Base-by-base conservation (phyloP, 2,888 invertebrate species). In the Tyria jacobaeae region DNA sequence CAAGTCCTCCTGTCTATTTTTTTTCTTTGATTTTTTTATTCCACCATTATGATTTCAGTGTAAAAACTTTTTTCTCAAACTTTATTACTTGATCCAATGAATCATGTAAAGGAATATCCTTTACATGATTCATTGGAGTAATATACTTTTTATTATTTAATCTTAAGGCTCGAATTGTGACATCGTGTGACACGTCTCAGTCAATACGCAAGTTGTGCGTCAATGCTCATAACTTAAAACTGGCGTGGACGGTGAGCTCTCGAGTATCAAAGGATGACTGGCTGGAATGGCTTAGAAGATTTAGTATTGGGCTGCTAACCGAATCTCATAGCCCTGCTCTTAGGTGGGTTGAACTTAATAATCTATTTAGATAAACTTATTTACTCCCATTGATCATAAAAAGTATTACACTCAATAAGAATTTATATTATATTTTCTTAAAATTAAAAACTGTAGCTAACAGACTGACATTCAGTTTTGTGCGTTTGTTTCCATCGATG, bases 241-340 rank as follows among this genome's bases (percentile, higher is more conserved):
- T 97, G 76, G 97, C 98, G 0, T 98, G 99, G 97, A 97, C 97
- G n/a, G 97, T 98, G 0, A 97, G 97, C 34, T 95, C 98, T 58
- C 95, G 98, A 65, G 98, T 99, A 0, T 99, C 99, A 0, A 99
- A 99, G 87, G 99, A 99, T 79, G 99, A 99, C 89, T 99, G 99
- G 99, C 94, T 99, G 52, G 99, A 99, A 87, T 99, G 99, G 99
- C 90, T 99, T 56, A 95, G 98, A 49, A 95, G 98, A 49, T 94
- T 99, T 63, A 98, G 98, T 65, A 97, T 99, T 70, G 99, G 99
- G 57, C 94, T 99, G 35, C 94, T 99, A 10, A 98, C 99, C 74
- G 98, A 99, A 84, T 99, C 99, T 0, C 98, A 99, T 2, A 99
- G 99, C 37, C 98, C 99, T 7, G 99, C 99, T 0, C 91, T 99